Evolutionary conservation across 2,797 vertebrate species (phyloP).

Genomic region (Mionectes olivaceus): DNA sequence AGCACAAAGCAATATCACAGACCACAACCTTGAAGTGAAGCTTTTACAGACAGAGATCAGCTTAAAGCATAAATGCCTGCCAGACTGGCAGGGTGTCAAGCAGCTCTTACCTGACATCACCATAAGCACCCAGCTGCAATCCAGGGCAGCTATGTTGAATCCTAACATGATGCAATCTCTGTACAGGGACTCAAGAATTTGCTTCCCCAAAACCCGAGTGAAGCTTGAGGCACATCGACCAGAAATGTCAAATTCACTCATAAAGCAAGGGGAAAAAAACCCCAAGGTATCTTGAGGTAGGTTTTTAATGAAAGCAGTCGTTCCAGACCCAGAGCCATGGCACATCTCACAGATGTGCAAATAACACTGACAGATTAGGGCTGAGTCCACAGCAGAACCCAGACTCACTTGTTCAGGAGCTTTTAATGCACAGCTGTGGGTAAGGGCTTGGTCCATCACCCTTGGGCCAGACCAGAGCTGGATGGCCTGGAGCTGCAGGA

Average conservation of each 20-base stretch:
- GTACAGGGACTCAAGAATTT: background rate
- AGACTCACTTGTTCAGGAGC: background rate
- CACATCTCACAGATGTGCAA: background rate
- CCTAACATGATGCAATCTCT: background rate
- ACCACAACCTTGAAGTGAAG: background rate
- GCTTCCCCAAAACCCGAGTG: background rate
- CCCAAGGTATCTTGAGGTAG: background rate
- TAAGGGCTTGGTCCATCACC: background rate
- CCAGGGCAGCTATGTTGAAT: accelerated
- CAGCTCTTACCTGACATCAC: background rate
- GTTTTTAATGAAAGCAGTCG: background rate
- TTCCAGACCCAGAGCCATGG: background rate
- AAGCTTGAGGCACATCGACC: background rate
- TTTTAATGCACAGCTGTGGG: background rate
- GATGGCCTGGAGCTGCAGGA: background rate
- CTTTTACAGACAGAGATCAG: background rate
- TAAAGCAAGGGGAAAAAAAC: background rate
- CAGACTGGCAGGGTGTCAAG: background rate
- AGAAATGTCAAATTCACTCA: background rate
- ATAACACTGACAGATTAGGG: background rate
- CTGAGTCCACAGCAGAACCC: background rate
- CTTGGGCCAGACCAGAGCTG: background rate
- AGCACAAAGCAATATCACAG: background rate
- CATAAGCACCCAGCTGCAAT: background rate
- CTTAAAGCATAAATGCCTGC: background rate